phyloP scores from a whole-genome alignment of 2,888 invertebrate species.

The Keiferia lycopersicella region DNA sequence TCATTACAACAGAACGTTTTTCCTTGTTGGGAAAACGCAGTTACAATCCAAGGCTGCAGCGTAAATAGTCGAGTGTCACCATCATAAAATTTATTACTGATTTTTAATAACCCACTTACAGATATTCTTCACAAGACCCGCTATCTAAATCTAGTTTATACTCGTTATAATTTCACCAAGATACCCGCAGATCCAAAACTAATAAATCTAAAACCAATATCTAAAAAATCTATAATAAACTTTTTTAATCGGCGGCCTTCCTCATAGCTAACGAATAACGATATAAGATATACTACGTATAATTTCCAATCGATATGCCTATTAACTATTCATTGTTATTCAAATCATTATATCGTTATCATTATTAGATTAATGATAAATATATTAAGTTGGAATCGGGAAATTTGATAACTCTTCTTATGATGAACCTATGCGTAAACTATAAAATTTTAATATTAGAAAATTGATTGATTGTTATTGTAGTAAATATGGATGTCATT shows the following conservation, averaged over 20 bases:
- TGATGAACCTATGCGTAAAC: conserved; percentile 27
- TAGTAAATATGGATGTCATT: conserved; percentile 23
- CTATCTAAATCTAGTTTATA: conserved; percentile 25
- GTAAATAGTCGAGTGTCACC: conserved; percentile 15
- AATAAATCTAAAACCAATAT: conserved; percentile 30
- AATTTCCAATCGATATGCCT: conserved; percentile 45
- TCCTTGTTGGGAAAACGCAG: conserved; percentile 1
- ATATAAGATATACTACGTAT: conserved; percentile 42
- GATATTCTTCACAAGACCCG: conserved; percentile 20
- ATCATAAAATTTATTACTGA: conserved; percentile 17
- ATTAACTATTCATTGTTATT: conserved; percentile 67
- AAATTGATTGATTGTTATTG: conserved; percentile 29
- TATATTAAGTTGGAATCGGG: conserved; percentile 43
- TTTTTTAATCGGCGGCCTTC: conserved; percentile 54
- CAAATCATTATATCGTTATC: conserved; percentile 47
- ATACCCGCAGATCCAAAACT: conserved; percentile 17
- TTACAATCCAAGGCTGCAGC: conserved; percentile 16
- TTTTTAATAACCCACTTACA: conserved; percentile 23
- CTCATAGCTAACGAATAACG: conserved; percentile 53
- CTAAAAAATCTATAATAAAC: conserved; percentile 29
- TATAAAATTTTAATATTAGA: conserved; percentile 27
- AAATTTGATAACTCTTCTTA: conserved; percentile 38
- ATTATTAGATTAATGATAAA: conserved; percentile 61
- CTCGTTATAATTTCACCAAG: conserved; percentile 26
- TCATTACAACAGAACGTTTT: not conserved